Conservation (phyloP, 2,888 invertebrate genomes). For the Pollenia angustigena region DNA sequence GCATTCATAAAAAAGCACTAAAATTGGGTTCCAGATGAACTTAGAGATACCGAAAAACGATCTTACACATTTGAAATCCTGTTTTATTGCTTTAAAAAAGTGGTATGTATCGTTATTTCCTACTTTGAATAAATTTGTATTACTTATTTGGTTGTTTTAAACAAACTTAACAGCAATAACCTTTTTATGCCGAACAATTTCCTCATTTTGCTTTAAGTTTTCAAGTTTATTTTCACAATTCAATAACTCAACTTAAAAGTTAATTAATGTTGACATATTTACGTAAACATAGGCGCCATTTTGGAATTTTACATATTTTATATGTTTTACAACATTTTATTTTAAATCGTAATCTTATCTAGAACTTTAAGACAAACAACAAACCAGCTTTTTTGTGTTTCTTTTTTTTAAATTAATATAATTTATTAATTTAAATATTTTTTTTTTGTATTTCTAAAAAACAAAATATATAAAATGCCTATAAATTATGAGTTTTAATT, state of each 20-base stretch:
- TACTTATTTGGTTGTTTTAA: no score
- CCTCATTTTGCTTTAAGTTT: slow-evolving; percentile 1
- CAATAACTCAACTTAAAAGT: slow-evolving; percentile 27
- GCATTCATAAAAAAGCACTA: no score
- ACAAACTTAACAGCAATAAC: no score
- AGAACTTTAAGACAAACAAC: slow-evolving; percentile 20
- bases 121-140: no score
- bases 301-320: slow-evolving; percentile 12
- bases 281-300: slow-evolving; percentile 5
- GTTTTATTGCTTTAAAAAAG: no score
- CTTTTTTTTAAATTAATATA: neutral
- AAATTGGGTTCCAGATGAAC: no score
- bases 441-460: neutral
- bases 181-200: neutral
- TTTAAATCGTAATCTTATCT: neutral
- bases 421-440: slow-evolving; percentile 9
- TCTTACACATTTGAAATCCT: no score
- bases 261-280: slow-evolving; percentile 30
- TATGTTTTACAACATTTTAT: neutral
- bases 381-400: neutral
- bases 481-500: slow-evolving; percentile 38
- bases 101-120: no score
- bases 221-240: slow-evolving; percentile 33
- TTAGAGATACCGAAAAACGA: no score
- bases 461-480: slow-evolving; percentile 13